These are phyloP conservation scores for Ooceraea biroi DNA, from an alignment of 1,140 invertebrate species.

Conservation along the genomic window DNA sequence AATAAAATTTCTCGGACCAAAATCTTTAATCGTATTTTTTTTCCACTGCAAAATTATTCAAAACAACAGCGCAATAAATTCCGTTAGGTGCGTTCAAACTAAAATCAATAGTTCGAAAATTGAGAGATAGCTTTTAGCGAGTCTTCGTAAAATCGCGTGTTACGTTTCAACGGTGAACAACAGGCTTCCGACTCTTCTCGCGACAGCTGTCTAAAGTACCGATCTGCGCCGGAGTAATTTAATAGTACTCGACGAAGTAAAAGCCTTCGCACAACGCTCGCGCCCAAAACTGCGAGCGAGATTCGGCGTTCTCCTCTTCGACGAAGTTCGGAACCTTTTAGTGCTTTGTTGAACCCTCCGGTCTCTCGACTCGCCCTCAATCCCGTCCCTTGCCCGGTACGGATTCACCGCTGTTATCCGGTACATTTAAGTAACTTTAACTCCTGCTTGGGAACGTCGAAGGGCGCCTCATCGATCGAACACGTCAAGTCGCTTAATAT, in stretches of 20 bases:
- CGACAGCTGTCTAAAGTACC: constrained; percentile 55
- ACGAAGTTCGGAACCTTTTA: constrained; percentile 70
- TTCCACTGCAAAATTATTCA: not conserved
- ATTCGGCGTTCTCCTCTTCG: constrained; percentile 52
- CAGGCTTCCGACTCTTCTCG: constrained; percentile 55
- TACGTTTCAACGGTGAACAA: constrained; percentile 56
- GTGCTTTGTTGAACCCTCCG: constrained; percentile 62
- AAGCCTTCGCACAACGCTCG: constrained; percentile 49
- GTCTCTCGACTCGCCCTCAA: constrained; percentile 61
- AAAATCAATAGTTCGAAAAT: constrained; percentile 42
- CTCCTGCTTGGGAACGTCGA: constrained; percentile 64
- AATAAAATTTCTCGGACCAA: too few relatives aligned
- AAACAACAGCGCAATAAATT: not conserved
- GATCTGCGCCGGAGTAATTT: constrained; percentile 45
- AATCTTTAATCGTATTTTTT: not conserved
- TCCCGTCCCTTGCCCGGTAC: constrained; percentile 58
- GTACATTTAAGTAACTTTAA: constrained; percentile 80
- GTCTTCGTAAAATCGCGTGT: constrained; percentile 52
- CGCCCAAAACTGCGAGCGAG: constrained; percentile 60
- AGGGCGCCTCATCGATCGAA: constrained; percentile 54
- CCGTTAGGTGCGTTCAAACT: constrained; percentile 5
- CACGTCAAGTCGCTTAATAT: constrained; percentile 53
- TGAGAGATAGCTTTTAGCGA: constrained; percentile 52
- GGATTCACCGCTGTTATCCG: constrained; percentile 63
- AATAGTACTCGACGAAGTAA: constrained; percentile 43